These are phyloP conservation scores for Boloria selene DNA, from an alignment of 2,888 invertebrate genomes.

Conservation along the genomic window DNA sequence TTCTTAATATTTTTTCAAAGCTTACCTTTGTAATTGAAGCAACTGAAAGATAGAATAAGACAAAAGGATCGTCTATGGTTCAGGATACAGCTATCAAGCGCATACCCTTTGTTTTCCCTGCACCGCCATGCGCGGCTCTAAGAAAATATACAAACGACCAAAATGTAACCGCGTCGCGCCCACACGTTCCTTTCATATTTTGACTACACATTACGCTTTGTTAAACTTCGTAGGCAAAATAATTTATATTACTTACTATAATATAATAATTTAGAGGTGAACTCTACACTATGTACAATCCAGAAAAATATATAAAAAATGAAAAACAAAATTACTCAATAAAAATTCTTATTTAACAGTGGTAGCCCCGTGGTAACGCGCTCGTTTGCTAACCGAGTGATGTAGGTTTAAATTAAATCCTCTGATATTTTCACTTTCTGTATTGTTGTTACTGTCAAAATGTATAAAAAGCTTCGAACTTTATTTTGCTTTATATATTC, in stretches of 20 bases:
- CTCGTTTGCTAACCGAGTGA: too few species aligned
- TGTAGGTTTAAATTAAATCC: too few species aligned
- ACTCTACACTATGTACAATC: constrained; percentile 5
- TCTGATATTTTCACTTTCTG: too few species aligned
- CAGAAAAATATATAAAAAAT: too few species aligned
- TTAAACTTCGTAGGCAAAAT: constrained; percentile 12
- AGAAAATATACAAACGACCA: constrained; percentile 73
- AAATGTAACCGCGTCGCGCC: constrained; percentile 71
- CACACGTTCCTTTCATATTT: constrained; percentile 65
- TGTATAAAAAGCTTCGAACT: too few species aligned
- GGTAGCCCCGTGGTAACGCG: too few species aligned
- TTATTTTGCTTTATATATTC: too few species aligned
- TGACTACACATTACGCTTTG: constrained; percentile 54
- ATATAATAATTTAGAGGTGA: constrained; percentile 19
- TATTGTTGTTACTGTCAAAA: too few species aligned
- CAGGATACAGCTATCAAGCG: constrained; percentile 65
- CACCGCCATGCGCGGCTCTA: constrained; percentile 63
- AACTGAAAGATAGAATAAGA: constrained; percentile 39
- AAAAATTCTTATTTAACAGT: too few species aligned
- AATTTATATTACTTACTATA: too few species aligned
- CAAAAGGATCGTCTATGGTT: constrained; percentile 48
- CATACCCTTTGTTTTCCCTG: constrained; percentile 67
- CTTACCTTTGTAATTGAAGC: constrained; percentile 9
- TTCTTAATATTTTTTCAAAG: not conserved
- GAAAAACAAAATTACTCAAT: too few species aligned